Evolutionary conservation across 2,888 invertebrate genomes (phyloP).

Genomic region (Elgonia sp.): DNA sequence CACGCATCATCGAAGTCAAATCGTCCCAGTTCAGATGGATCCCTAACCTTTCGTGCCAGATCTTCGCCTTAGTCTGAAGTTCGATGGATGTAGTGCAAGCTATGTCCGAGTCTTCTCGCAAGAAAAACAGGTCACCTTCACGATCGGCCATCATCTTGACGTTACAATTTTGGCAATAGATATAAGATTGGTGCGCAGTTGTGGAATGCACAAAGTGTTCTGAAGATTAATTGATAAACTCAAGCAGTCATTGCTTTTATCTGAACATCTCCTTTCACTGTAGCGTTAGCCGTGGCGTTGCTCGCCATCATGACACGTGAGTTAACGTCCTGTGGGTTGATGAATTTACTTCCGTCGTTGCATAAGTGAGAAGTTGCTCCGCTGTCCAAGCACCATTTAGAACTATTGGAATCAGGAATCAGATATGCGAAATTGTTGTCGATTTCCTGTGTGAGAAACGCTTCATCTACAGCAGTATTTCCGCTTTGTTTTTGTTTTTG

Average conservation of each 20-base stretch:
- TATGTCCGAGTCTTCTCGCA: neutral
- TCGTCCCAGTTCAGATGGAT: too few relatives aligned
- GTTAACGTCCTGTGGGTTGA: neutral
- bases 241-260: neutral
- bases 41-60: neutral
- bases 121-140: neutral
- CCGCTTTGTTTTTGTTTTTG: too few relatives aligned
- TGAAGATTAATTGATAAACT: constrained; percentile 15
- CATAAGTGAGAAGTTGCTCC: constrained; percentile 20
- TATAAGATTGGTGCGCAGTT: constrained; percentile 64
- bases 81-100: neutral
- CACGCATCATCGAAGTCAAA: too few relatives aligned
- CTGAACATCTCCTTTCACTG: constrained; percentile 35
- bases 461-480: too few relatives aligned
- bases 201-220: constrained; percentile 62
- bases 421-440: too few relatives aligned
- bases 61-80: neutral
- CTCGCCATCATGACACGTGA: constrained; percentile 46
- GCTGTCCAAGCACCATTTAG: constrained; percentile 7
- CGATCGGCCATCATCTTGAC: neutral
- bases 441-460: too few relatives aligned
- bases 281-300: constrained; percentile 29
- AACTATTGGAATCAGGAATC: neutral
- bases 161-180: neutral
- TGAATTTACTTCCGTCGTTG: constrained; percentile 19